Evolutionary conservation across 2,888 invertebrate genomes (phyloP).

Genomic region (Drosophila infuscata): DNA sequence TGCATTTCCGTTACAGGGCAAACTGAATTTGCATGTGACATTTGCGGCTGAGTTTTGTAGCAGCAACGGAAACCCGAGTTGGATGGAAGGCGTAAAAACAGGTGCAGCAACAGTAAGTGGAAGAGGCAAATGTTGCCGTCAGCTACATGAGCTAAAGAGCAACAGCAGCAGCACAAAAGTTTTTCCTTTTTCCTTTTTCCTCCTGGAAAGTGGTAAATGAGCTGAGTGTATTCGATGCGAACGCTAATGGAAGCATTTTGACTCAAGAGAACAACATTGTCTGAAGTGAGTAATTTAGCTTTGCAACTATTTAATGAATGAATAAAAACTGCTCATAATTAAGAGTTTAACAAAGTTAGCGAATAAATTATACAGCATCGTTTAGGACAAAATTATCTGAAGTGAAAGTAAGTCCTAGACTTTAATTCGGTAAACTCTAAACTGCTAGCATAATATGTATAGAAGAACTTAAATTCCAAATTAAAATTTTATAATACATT

Average conservation of each 20-base stretch:
- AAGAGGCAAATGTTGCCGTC: constrained; percentile 24
- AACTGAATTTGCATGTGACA: constrained; percentile 72
- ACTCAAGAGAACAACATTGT: constrained; percentile 9
- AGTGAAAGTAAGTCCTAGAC: background rate
- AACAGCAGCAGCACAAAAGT: constrained; percentile 27
- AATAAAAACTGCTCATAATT: background rate
- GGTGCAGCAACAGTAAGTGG: background rate
- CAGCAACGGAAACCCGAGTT: constrained; percentile 13
- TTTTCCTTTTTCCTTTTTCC: constrained; percentile 7
- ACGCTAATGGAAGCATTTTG: constrained; percentile 15
- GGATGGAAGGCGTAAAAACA: constrained; percentile 24
- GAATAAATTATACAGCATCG: background rate
- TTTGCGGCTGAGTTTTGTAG: constrained; percentile 57
- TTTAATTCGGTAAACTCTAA: background rate
- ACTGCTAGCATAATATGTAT: background rate
- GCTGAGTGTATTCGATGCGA: constrained; percentile 4
- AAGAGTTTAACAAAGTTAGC: background rate
- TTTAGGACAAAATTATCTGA: background rate
- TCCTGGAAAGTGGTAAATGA: constrained; percentile 28
- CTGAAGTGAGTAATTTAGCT: constrained; percentile 16
- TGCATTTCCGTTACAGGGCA: constrained; percentile 72
- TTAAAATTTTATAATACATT: background rate
- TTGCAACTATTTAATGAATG: constrained; percentile 8
- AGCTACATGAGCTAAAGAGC: constrained; percentile 49
- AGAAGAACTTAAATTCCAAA: background rate